Conservation (phyloP, 2,797 vertebrate genomes). For the Gallinago nigripennis region DNA sequence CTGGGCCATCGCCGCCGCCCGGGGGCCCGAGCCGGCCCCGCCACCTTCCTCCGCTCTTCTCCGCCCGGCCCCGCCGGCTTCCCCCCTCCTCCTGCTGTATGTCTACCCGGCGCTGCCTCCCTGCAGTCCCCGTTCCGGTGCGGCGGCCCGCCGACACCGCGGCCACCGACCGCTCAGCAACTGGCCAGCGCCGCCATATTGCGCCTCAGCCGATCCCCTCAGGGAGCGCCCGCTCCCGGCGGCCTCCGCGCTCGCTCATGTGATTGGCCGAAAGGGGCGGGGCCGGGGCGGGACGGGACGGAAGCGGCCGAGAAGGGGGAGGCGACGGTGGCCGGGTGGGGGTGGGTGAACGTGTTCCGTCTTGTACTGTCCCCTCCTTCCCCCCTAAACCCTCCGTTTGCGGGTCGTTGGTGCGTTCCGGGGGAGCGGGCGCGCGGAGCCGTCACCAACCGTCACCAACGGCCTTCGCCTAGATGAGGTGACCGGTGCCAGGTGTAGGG, state of each 20-base stretch:
- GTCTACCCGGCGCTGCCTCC: neutral
- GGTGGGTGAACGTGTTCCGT: fast-evolving
- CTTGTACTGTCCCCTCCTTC: too few relatives aligned
- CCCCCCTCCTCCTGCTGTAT: neutral
- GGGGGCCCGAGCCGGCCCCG: neutral
- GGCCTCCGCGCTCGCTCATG: conserved; percentile 66
- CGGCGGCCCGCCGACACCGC: neutral
- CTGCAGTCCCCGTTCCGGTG: neutral
- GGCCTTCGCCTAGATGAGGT: too few relatives aligned
- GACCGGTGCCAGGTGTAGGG: fast-evolving
- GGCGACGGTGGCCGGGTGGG: neutral
- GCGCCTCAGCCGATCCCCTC: conserved; percentile 41
- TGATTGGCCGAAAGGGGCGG: conserved; percentile 31
- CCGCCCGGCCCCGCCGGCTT: neutral
- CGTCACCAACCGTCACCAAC: fast-evolving
- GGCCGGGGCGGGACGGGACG: neutral
- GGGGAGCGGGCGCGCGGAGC: fast-evolving
- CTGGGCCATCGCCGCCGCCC: conserved; percentile 85
- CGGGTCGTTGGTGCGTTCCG: neutral
- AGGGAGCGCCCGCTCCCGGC: conserved; percentile 60
- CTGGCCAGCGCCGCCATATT: conserved; percentile 67
- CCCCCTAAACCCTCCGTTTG: fast-evolving
- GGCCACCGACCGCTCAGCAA: neutral
- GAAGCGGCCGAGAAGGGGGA: neutral
- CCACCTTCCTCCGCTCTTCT: neutral